Percentiles rank a stretch among this genome's conserved stretches.
Evolutionary conservation across 2,113 vertebrate species (phyloP).

Genomic region (Sceloporus undulatus): DNA sequence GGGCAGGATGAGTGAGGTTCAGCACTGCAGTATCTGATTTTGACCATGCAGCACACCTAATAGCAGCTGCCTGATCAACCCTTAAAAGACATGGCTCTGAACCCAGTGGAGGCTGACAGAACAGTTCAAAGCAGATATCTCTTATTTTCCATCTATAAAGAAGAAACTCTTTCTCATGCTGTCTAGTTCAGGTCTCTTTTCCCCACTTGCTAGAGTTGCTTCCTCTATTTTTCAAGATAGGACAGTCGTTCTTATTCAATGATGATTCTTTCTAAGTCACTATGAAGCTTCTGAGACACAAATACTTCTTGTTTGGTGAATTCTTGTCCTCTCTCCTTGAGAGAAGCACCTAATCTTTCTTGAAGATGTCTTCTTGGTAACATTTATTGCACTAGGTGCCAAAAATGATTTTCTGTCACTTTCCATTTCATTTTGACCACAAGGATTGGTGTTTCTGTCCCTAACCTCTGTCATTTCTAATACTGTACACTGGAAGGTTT

Average conservation of each 20-base stretch:
- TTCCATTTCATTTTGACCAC: conserved; percentile 79
- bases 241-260: conserved; percentile 47
- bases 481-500: conserved; percentile 74
- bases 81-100: background rate
- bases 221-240: background rate
- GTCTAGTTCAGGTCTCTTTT: background rate
- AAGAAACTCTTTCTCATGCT: conserved; percentile 19
- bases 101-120: background rate
- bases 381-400: conserved; percentile 77
- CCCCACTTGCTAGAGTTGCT: background rate
- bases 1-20: background rate
- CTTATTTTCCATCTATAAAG: background rate
- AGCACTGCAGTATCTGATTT: background rate
- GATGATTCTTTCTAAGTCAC: background rate
- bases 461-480: conserved; percentile 87
- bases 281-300: conserved; percentile 59
- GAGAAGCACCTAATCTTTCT: conserved; percentile 75
- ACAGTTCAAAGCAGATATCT: background rate
- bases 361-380: conserved; percentile 78
- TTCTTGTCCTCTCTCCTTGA: conserved; percentile 76
- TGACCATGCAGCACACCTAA: background rate
- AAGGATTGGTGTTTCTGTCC: conserved; percentile 79
- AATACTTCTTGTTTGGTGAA: conserved; percentile 67
- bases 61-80: background rate
- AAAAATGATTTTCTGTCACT: conserved; percentile 85